Evolutionary conservation across 2,888 invertebrate genomes (phyloP).

Genomic region (Gonocerus acuteangulatus): DNA sequence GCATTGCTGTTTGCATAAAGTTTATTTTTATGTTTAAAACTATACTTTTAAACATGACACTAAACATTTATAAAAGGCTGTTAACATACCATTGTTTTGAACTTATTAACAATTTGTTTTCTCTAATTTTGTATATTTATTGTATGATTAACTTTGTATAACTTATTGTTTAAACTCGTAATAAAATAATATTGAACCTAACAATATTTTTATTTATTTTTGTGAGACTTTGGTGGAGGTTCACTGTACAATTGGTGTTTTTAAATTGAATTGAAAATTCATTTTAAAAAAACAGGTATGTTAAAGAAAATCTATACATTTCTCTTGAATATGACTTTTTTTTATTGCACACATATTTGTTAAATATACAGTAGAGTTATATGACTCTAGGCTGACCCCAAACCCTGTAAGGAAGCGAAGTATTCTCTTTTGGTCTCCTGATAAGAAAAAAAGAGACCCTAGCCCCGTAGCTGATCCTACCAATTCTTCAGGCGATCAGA

Average conservation of each 20-base stretch:
- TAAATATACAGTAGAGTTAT: background rate
- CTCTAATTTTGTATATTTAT: conserved; percentile 23
- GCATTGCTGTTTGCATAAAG: background rate
- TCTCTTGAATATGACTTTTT: no score
- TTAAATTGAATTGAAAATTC: conserved; percentile 19
- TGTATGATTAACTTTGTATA: conserved; percentile 22
- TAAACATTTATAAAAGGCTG: conserved; percentile 5
- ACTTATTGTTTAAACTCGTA: conserved; percentile 16
- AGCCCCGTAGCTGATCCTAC: background rate
- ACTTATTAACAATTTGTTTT: conserved; percentile 19
- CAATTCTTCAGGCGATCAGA: background rate
- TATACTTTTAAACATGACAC: no score
- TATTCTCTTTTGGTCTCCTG: conserved; percentile 15
- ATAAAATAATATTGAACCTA: conserved; percentile 22
- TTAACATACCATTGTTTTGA: conserved; percentile 18
- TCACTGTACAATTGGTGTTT: conserved; percentile 6
- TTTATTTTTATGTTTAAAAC: no score
- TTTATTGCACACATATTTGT: background rate
- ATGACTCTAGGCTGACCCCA: conserved; percentile 19
- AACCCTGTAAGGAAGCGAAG: conserved; percentile 14
- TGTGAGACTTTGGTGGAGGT: conserved; percentile 20
- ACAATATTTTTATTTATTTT: conserved; percentile 18
- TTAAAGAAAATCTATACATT: no score
- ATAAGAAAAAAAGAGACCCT: conserved; percentile 12
- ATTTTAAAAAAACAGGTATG: conserved; percentile 12